Percentiles rank a stretch among this genome's conserved stretches.
These are phyloP conservation scores for Argyresthia albistria DNA, from an alignment of 2,888 invertebrate species.

Conservation along the genomic window DNA sequence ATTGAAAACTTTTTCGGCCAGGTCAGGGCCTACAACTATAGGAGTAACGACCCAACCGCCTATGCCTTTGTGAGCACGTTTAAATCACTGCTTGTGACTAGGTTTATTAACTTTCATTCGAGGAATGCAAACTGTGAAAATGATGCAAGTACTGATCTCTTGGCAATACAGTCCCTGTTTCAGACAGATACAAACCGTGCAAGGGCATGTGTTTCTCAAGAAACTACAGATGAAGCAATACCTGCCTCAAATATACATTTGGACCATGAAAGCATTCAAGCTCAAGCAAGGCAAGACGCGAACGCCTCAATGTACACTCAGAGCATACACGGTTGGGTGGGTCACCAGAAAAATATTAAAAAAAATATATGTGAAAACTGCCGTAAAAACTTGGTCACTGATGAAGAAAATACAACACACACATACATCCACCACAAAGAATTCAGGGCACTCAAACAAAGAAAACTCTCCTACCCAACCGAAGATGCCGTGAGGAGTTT, in stretches of 20 bases:
- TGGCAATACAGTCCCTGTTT: background rate
- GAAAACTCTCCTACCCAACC: conserved; percentile 13
- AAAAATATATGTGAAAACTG: conserved; percentile 10
- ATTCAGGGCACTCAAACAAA: conserved; percentile 10
- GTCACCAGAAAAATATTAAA: conserved; percentile 5
- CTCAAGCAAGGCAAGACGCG: background rate
- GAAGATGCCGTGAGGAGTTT: conserved; percentile 13
- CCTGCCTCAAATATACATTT: background rate
- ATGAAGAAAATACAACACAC: background rate
- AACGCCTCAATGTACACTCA: background rate
- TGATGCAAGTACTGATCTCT: conserved; percentile 5
- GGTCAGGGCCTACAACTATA: conserved; percentile 17
- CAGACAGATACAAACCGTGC: background rate
- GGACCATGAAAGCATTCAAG: conserved; percentile 1
- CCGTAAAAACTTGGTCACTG: conserved; percentile 1
- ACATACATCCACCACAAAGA: conserved; percentile 13
- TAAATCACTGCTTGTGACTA: too few species aligned
- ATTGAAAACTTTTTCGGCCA: conserved; percentile 18
- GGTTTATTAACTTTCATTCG: conserved; percentile 15
- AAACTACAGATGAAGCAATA: background rate
- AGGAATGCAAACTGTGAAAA: conserved; percentile 15
- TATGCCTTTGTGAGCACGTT: conserved; percentile 16
- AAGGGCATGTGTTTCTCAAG: background rate
- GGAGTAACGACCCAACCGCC: conserved; percentile 17
- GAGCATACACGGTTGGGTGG: conserved; percentile 3